These are phyloP conservation scores for Fringilla coelebs DNA, from an alignment of 2,797 vertebrate genomes.

Conservation along the genomic window DNA sequence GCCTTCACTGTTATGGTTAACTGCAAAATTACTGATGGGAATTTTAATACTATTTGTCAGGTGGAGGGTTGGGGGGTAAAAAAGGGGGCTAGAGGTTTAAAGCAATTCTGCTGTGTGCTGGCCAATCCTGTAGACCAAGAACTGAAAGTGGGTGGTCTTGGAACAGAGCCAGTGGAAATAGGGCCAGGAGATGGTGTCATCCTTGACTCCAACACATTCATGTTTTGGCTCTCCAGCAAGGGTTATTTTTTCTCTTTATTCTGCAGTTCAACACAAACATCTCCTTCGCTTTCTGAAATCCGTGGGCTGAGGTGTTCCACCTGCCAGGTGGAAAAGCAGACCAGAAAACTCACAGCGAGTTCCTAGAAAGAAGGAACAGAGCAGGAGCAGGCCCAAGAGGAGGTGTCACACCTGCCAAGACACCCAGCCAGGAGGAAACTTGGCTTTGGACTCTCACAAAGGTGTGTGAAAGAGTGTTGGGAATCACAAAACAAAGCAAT, in stretches of 20 bases:
- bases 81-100: neutral
- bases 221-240: slow-evolving; percentile 9
- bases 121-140: neutral
- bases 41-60: slow-evolving; percentile 10
- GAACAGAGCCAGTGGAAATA: neutral
- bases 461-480: neutral
- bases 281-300: neutral
- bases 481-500: neutral
- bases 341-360: neutral
- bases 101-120: neutral
- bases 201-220: slow-evolving; percentile 7
- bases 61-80: neutral
- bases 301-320: neutral
- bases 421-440: neutral
- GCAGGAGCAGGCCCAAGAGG: neutral
- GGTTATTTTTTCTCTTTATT: slow-evolving; percentile 29
- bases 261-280: slow-evolving; percentile 8
- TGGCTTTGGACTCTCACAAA: neutral
- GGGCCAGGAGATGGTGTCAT: slow-evolving; percentile 52
- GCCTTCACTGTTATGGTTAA: neutral
- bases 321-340: neutral
- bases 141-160: slow-evolving; percentile 43
- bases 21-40: slow-evolving; percentile 20
- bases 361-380: neutral
- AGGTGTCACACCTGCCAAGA: neutral